Conservation (phyloP, 2,113 vertebrate species). For the Odobenus rosmarus region DNA sequence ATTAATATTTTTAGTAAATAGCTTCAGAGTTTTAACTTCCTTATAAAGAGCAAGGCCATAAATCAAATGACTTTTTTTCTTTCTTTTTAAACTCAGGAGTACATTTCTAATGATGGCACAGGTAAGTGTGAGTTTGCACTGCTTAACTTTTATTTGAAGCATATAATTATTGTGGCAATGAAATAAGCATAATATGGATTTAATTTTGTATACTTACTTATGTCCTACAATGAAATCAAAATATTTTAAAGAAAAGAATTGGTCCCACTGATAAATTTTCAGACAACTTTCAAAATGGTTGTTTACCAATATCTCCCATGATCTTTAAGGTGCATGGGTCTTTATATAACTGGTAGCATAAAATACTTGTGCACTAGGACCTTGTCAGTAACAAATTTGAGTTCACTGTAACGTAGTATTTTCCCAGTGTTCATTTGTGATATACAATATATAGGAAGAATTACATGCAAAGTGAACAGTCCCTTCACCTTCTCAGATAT, state of each 20-base stretch:
- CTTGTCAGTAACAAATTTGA: not conserved
- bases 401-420: not conserved
- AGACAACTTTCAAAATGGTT: not conserved
- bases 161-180: not conserved
- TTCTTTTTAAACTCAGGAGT: not conserved
- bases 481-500: not conserved
- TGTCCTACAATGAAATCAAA: not conserved
- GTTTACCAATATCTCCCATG: not conserved
- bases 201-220: not conserved
- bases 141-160: conserved; percentile 28
- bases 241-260: not conserved
- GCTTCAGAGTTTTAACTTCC: not conserved
- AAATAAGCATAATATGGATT: not conserved
- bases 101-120: not conserved
- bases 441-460: not conserved
- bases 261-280: not conserved
- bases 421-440: not conserved
- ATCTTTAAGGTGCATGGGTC: not conserved
- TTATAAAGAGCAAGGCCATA: not conserved
- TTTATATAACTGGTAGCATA: not conserved
- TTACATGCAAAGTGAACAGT: not conserved
- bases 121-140: not conserved
- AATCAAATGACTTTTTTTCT: not conserved
- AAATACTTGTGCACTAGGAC: not conserved
- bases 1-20: not conserved